Conservation (phyloP, 2,113 vertebrate species). For the Nipponia nippon region DNA sequence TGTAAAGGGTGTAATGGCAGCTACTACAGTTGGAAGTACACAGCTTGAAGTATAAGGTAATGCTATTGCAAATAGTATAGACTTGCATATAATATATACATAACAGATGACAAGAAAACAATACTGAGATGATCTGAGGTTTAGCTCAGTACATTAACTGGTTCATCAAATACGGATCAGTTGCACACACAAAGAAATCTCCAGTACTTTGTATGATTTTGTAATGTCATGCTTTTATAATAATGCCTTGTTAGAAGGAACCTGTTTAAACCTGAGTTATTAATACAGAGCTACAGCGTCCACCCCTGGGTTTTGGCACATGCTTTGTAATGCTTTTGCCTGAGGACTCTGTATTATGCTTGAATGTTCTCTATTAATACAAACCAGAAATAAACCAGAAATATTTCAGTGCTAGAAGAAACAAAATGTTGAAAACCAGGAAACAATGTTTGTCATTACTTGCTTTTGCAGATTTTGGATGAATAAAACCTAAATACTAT, state of each 20-base stretch:
- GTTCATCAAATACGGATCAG: not conserved
- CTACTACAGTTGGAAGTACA: not conserved
- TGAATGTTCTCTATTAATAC: not conserved
- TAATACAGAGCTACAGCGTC: conserved; percentile 13
- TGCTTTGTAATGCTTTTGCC: not conserved
- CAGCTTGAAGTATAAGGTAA: not conserved
- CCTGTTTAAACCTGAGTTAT: conserved; percentile 1
- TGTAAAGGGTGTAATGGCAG: not conserved
- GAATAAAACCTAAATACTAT: not conserved
- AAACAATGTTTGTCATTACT: not conserved
- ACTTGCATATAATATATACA: not conserved
- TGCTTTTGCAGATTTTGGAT: not conserved
- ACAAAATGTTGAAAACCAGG: conserved; percentile 11
- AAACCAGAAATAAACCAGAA: conserved; percentile 10
- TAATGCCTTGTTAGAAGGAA: not conserved
- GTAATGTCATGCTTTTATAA: conserved; percentile 27
- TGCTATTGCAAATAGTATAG: not conserved
- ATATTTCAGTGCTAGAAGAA: conserved; percentile 15
- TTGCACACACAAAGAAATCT: not conserved
- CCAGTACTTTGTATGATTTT: not conserved
- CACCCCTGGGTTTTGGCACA: not conserved
- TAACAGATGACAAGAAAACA: not conserved
- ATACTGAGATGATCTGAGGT: not conserved
- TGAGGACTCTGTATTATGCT: conserved; percentile 6
- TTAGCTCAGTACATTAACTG: not conserved